Evolutionary conservation across 2,797 vertebrate genomes (phyloP), one percentile per base, ranked within the genome.

Genomic region (Nyctibius grandis): DNA sequence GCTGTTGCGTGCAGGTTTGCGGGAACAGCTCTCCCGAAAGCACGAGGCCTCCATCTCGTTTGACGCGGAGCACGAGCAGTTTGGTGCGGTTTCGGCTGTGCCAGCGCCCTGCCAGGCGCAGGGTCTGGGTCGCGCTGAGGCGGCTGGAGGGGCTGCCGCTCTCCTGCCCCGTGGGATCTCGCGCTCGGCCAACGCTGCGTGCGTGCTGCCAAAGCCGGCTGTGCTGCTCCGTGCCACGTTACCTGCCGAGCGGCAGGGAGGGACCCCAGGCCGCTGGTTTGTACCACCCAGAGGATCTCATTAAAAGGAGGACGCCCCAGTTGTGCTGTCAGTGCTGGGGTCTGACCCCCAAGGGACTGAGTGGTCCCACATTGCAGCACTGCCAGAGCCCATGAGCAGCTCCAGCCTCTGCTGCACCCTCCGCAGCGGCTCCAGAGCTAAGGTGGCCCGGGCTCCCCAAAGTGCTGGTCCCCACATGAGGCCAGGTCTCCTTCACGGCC

Each of bases 11-110:
- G 48, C 48, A 5, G 31, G 20, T 9, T 5, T 19, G 54, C 8
- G 2, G 26, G 61, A 65, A 4, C 26, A 14, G 50, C 61, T n/a
- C 45, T 48, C 38, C 44, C 11, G 1, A 26, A 31, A 51, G 42
- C 60, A 9, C 0, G 0, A 61, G 25, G n/a, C 31, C 28, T 51
- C 40, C 0, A 0, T 36, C 25, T n/a, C 3, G 4, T n/a, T n/a
- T n/a, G n/a, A n/a, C 28, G 3, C 2, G 9, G 47, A 45, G 48
- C 53, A 4, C 0, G 2, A 20, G 29, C 26, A 9, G 42, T 11
- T 54, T 9, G 34, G 11, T 7, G 53, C 3, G 9, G 21, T 14
- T 68, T 18, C 26, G 47, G 67, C 28, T 36, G 29, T 47, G 60
- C 40, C 4, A 1, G 31, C 1, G 2, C 36, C 22, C 33, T 15